Base-by-base conservation (phyloP, 1,140 invertebrate species). In the Drosophila pseudoananassae region DNA sequence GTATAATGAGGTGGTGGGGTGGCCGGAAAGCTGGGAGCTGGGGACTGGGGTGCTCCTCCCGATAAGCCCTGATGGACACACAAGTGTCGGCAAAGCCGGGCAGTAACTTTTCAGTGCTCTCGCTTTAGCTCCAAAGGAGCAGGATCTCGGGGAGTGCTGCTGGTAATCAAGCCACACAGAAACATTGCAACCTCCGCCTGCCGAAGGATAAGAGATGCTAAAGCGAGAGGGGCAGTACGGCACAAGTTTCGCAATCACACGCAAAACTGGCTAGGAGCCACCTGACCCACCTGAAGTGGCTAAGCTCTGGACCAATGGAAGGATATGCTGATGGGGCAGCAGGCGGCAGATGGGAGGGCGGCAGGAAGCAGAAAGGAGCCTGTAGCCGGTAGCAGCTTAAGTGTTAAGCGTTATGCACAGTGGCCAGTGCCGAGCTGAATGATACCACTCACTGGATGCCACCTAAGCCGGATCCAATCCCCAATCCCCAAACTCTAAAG, bases 371-470 rank as follows among this genome's bases (percentile, higher is more conserved):
- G 9, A 20, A 17, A 20, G 15, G 43, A 20, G 29, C 15, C 31
- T 57, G 33, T 20, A 56, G 53, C 27, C 60, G 77, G 78, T 71
- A 59, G 73, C 69, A 85, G 88, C 88, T 91, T 91, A 91, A 89
- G 81, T 90, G 78, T 91, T 91, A 91, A 90, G 81, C 81, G 82
- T 90, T 90, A 76, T 76, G 75, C 83, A 88, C 71, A 85, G 78
- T 73, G 71, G 38, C 69, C 55, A 61, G 59, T 33, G 15, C 31
- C 7, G 43, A 70, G 50, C 64, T 69, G 63, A 69, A 69, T 69
- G 51, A 55, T 47, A 69, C 50, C 64, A 70, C 66, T 70, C 66
- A 70, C 27, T 55, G 59, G 59, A 63, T 63, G 54, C 52, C 54
- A 59, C 63, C 63, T 66, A 66, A 66, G 63, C 63, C 17, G 65